phyloP scores from a whole-genome alignment of 1,140 invertebrate genomes.

The Rhynchophorus ferrugineus region DNA sequence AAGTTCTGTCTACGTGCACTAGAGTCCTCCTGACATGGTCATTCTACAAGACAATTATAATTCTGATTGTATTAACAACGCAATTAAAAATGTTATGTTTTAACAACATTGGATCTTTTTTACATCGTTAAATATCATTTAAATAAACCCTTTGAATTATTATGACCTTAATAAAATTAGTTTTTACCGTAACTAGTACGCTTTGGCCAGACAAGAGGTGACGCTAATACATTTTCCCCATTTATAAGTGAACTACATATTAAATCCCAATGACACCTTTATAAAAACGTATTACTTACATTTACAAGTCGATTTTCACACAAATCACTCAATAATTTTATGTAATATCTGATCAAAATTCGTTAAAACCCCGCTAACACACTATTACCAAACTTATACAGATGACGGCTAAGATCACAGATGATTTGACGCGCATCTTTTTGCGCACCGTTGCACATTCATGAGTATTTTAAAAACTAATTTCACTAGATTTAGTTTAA shows the following conservation, averaged over 20 bases:
- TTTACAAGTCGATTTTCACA: conserved; percentile 12
- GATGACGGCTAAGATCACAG: conserved; percentile 36
- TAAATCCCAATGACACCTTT: conserved; percentile 33
- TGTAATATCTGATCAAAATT: conserved; percentile 31
- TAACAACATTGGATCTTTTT: too few relatives aligned
- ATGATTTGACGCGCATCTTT: conserved; percentile 24
- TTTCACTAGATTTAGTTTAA: neutral
- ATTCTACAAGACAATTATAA: conserved; percentile 12
- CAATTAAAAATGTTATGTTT: too few relatives aligned
- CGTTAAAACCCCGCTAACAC: conserved; percentile 25
- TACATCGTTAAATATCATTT: too few relatives aligned
- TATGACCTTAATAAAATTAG: conserved; percentile 11
- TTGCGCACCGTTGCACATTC: conserved; percentile 18
- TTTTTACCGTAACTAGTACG: conserved; percentile 14
- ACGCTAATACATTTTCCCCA: conserved; percentile 32
- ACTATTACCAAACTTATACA: conserved; percentile 38
- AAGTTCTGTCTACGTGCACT: conserved; percentile 21
- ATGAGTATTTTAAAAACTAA: conserved; percentile 5
- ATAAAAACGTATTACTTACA: conserved; percentile 18
- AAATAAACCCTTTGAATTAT: neutral
- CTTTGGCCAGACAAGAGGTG: conserved; percentile 20
- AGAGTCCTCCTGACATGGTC: conserved; percentile 12
- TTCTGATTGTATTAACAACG: too few relatives aligned
- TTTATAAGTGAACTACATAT: conserved; percentile 36
- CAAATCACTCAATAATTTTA: conserved; percentile 29